Base-by-base conservation (phyloP, 2,797 vertebrate genomes). In the Megalops cyprinoides region DNA sequence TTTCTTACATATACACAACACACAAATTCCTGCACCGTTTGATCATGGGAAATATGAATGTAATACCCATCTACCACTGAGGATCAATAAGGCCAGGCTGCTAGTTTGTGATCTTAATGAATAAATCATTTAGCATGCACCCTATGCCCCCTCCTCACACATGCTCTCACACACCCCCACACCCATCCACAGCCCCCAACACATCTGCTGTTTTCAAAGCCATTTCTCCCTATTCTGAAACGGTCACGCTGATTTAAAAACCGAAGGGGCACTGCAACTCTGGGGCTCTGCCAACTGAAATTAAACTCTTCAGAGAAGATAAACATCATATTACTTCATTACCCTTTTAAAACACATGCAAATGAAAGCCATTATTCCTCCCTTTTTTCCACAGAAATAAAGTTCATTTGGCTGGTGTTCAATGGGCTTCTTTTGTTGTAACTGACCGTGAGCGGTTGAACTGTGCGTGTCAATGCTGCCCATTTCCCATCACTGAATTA, bases 291-390 rank as follows among this genome's bases (percentile, higher is more conserved):
- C 96, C 95, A 96, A 87, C 84, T 93, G 94, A 96, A 96, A 97
- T 96, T 94, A 95, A 96, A 97, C 95, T 97, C 94, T 96, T 96
- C 95, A 94, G 95, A 93, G 94, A 97, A 97, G 96, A 98, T 97
- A 97, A 97, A 97, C 96, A 97, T 97, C 95, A 95, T 96, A 97
- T 97, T 97, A 97, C 95, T 96, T 96, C 95, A 97, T 98, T 97
- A 96, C 94, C 96, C 95, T 97, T 97, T 97, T 96, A 97, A 97
- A 97, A 95, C 95, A 96, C 94, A 96, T 96, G 96, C 95, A 97
- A 97, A 97, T 97, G 94, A 96, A 94, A 94, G 92, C 94, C 94
- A 96, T 96, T 96, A 96, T 93, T 94, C 92, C 42, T 34, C 23
- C 6, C 20, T 37, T 18, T 92, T 91, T 92, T 91, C 91, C 91